Conservation (phyloP, 2,888 invertebrate genomes). For the Clusia tigrina region DNA sequence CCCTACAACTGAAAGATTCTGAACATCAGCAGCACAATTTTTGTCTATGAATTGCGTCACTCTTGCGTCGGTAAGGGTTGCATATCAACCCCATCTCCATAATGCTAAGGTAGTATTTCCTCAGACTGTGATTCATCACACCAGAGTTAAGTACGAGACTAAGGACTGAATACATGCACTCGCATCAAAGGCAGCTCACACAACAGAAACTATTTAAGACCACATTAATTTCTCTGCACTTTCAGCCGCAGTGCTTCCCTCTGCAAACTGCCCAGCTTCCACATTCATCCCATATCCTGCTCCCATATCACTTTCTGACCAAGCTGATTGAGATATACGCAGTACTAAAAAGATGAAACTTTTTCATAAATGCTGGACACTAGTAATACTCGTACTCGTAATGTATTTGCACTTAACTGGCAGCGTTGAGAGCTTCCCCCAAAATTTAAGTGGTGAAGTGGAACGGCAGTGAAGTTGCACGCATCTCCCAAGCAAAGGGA, state of each 20-base stretch:
- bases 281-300: not conserved
- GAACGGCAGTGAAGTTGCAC: not conserved
- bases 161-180: no score
- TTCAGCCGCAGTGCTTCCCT: not conserved
- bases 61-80: no score
- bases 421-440: not conserved
- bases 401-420: slow-evolving; percentile 9
- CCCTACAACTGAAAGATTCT: no score
- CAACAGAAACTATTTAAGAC: no score
- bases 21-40: no score
- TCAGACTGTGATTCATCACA: not conserved
- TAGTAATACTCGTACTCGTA: no score
- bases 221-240: not conserved
- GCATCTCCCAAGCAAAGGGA: no score
- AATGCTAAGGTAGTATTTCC: no score
- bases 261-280: not conserved
- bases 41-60: no score
- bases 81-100: no score
- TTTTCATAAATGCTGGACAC: slow-evolving; percentile 9
- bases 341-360: not conserved
- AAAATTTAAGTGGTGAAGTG: not conserved
- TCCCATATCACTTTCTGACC: not conserved
- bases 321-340: not conserved
- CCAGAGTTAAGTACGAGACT: not conserved
- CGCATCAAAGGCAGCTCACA: not conserved